Conservation (phyloP, 2,113 vertebrate genomes). For the Oryzias curvinotus region DNA sequence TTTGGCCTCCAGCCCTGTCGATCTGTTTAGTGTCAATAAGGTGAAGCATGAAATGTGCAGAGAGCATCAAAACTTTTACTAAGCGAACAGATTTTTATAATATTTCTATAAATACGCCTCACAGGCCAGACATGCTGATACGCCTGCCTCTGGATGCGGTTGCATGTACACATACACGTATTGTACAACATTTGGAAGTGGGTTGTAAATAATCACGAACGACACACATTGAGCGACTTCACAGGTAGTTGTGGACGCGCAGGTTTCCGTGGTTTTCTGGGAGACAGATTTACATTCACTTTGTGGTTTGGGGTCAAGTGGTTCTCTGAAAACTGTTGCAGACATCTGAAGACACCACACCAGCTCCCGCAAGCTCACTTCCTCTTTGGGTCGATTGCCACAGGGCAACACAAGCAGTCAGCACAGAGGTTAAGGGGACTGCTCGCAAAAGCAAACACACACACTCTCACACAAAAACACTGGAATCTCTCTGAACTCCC, state of each 20-base stretch:
- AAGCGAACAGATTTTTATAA: conserved; percentile 68
- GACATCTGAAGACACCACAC: conserved; percentile 31
- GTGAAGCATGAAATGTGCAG: conserved; percentile 51
- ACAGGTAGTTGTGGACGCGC: conserved; percentile 22
- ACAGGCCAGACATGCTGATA: conserved; percentile 52
- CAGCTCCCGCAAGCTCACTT: conserved; percentile 20
- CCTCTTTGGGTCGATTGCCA: conserved; percentile 63
- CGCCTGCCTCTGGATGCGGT: conserved; percentile 51
- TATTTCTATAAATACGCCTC: conserved; percentile 73
- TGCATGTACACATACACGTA: conserved; percentile 69
- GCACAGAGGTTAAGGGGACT: conserved; percentile 34
- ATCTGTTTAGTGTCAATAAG: conserved; percentile 52
- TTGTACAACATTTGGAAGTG: conserved; percentile 65
- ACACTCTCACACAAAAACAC: conserved; percentile 41
- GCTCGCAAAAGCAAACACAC: conserved; percentile 31
- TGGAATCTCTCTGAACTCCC: conserved; percentile 26
- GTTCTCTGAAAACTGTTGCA: conserved; percentile 28
- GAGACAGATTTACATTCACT: conserved; percentile 70
- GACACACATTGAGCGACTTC: conserved; percentile 54
- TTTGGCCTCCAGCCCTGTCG: conserved; percentile 65
- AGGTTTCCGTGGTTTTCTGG: conserved; percentile 39
- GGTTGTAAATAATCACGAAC: conserved; percentile 68
- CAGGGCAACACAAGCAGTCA: conserved; percentile 48
- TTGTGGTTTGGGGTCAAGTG: conserved; percentile 52
- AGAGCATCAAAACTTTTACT: conserved; percentile 64